Percentiles rank a stretch among this genome's conserved stretches.
Conservation (phyloP, 2,797 vertebrate genomes). For the Gobionotothen gibberifrons region DNA sequence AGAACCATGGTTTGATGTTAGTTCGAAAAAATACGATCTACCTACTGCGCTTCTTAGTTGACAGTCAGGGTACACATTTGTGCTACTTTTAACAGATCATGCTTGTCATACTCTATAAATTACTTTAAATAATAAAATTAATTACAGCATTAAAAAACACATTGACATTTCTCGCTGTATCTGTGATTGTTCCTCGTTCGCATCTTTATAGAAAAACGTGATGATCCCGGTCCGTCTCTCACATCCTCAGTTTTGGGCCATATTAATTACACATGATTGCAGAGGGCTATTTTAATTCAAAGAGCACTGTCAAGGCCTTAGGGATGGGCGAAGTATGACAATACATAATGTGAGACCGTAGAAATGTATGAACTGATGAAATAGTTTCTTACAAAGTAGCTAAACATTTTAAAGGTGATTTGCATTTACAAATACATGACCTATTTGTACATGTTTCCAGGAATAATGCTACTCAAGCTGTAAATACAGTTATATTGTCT, state of each 20-base stretch:
- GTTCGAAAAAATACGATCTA: slow-evolving; percentile 31
- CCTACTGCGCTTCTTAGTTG: slow-evolving; percentile 27
- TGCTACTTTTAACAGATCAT: slow-evolving; percentile 80
- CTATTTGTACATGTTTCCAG: neutral
- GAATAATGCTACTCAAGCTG: neutral
- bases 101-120: slow-evolving; percentile 82
- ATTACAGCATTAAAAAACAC: slow-evolving; percentile 81
- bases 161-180: slow-evolving; percentile 70
- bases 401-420: neutral
- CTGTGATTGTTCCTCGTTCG: slow-evolving; percentile 76
- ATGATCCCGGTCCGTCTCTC: slow-evolving; percentile 15
- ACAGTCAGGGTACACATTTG: slow-evolving; percentile 56
- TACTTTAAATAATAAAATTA: slow-evolving; percentile 87
- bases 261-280: slow-evolving; percentile 5
- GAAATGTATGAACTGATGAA: neutral
- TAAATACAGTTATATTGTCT: neutral
- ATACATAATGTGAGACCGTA: neutral
- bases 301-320: neutral
- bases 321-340: neutral
- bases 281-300: slow-evolving; percentile 3
- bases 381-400: neutral
- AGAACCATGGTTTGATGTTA: slow-evolving; percentile 18
- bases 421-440: too few relatives aligned
- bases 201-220: slow-evolving; percentile 36
- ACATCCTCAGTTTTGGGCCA: neutral